Evolutionary conservation across 2,113 vertebrate genomes (phyloP).

Genomic region (Myxocyprinus asiaticus): DNA sequence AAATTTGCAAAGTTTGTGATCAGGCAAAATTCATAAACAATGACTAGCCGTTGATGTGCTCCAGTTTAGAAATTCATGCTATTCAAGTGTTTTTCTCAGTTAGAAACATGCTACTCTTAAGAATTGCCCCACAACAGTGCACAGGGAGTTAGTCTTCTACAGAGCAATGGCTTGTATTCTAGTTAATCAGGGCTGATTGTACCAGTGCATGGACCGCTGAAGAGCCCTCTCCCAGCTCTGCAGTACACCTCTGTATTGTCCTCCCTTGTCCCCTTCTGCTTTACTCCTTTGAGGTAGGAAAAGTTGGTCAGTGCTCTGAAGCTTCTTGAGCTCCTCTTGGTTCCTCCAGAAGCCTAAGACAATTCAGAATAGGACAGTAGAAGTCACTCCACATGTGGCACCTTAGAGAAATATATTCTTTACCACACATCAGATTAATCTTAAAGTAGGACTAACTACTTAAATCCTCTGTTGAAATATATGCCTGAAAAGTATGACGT

Average conservation of each 20-base stretch:
- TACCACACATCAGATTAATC: no score
- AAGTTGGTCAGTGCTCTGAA: constrained; percentile 75
- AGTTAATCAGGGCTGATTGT: constrained; percentile 69
- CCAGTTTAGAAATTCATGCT: not conserved
- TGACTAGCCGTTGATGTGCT: not conserved
- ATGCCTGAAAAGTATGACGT: no score
- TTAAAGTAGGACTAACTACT: no score
- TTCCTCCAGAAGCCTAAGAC: constrained; percentile 86
- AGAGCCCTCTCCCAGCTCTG: constrained; percentile 87
- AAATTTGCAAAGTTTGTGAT: no score
- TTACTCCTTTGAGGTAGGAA: constrained; percentile 78
- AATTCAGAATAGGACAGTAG: not conserved
- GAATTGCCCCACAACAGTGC: not conserved
- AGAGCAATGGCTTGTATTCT: not conserved
- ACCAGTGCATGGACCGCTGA: constrained; percentile 84
- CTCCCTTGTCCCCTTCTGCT: constrained; percentile 7
- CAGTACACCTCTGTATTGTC: constrained; percentile 72
- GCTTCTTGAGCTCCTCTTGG: constrained; percentile 85
- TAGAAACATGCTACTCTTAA: not conserved
- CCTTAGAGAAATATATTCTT: not conserved
- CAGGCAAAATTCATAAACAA: no score
- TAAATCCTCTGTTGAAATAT: no score
- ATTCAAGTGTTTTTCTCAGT: not conserved
- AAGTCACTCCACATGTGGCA: not conserved
- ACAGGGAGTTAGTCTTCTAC: not conserved